Base-by-base conservation (phyloP, 2,113 vertebrate species). In the Eulemur macaco region DNA sequence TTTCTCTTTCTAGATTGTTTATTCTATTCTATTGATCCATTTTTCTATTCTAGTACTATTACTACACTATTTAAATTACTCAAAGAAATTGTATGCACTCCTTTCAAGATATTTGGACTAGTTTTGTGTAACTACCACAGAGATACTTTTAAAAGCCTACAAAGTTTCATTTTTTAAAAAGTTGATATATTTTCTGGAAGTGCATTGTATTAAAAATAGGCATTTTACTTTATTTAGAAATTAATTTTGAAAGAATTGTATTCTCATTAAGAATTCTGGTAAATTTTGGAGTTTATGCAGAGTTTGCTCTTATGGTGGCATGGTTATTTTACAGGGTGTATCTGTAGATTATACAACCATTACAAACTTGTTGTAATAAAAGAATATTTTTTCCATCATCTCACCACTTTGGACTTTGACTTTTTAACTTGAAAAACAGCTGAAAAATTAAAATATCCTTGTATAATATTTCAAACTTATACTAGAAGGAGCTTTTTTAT, bases 351-450 rank as follows among this genome's bases (percentile, higher is more conserved):
- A 60, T 60, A 85, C 10, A 74, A 54, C 27, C 31, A n/a, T 74
- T 58, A 45, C 39, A 80, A 84, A 90, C 18, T 78, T 60, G 20
- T 71, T 78, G 78, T 11, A 94, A 23, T 78, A 54, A 94, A 80
- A 90, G 15, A 76, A 86, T 66, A 13, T 13, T 91, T 74, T 68
- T 88, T 63, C 20, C 8, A 37, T 68, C n/a, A 42, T 89, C 15
- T 90, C 45, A 81, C 37, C 13, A 69, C 54, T 94, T 94, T 60
- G 29, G 78, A 63, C 8, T 87, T 85, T 68, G 2, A n/a, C 45
- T 81, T 85, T 90, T 91, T 86, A 31, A 87, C 83, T 97, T 73
- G 63, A 88, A 96, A 81, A 94, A 78, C 37, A 54, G 54, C 69
- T 90, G 52, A 83, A 86, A 92, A 84, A 1, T 11, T 81, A 42